Evolutionary conservation across 2,888 invertebrate species (phyloP).

Genomic region (Anticlea derivata): DNA sequence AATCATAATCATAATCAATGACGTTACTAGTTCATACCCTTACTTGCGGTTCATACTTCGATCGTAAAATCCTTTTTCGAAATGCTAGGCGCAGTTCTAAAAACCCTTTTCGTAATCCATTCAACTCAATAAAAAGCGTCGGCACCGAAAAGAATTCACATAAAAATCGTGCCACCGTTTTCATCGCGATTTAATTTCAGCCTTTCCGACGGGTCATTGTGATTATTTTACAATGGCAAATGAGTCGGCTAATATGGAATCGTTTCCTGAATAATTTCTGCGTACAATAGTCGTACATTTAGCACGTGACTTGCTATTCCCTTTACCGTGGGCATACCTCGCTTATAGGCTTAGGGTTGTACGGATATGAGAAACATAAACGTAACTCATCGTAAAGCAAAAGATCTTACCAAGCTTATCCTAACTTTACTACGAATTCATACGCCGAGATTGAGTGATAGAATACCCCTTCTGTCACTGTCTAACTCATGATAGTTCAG

Average conservation of each 20-base stretch:
- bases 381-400: too few relatives aligned
- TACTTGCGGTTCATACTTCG: background rate
- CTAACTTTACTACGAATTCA: too few relatives aligned
- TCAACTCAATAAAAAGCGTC: constrained; percentile 3
- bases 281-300: constrained; percentile 26
- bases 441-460: too few relatives aligned
- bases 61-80: background rate
- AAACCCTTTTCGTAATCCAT: constrained; percentile 10
- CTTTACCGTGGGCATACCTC: constrained; percentile 20
- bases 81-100: constrained; percentile 1
- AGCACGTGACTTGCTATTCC: constrained; percentile 32
- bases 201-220: constrained; percentile 15
- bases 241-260: constrained; percentile 26
- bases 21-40: too few relatives aligned
- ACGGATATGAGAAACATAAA: too few relatives aligned
- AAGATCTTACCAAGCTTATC: too few relatives aligned
- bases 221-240: constrained; percentile 17
- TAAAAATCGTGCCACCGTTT: constrained; percentile 2
- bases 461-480: too few relatives aligned
- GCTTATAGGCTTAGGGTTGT: constrained; percentile 13
- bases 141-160: constrained; percentile 8
- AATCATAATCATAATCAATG: too few relatives aligned
- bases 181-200: constrained; percentile 7
- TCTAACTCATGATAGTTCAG: too few relatives aligned
- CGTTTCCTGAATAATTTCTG: constrained; percentile 33